Conservation (phyloP, 2,113 vertebrate genomes). For the Aspidoscelis tigris region DNA sequence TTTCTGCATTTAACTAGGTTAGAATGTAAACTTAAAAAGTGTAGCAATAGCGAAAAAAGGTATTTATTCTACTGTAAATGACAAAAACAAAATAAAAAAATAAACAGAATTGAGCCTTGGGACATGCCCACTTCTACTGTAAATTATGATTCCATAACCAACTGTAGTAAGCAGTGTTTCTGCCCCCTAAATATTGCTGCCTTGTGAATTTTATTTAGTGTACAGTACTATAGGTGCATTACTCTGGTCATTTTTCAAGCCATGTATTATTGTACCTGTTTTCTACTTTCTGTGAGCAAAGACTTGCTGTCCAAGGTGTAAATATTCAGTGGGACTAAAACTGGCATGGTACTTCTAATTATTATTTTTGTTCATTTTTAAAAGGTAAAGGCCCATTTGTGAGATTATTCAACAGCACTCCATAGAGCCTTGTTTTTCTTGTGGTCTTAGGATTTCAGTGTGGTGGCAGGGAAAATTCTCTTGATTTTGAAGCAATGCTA, state of each 20-base stretch:
- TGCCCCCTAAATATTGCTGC: conserved; percentile 89
- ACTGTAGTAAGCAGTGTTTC: conserved; percentile 95
- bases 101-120: conserved; percentile 95
- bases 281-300: conserved; percentile 89
- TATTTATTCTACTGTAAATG: conserved; percentile 99
- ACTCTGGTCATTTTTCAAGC: conserved; percentile 85
- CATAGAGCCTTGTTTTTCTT: conserved; percentile 76
- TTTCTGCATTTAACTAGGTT: conserved; percentile 95
- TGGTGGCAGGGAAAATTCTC: conserved; percentile 71
- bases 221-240: conserved; percentile 88
- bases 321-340: conserved; percentile 92
- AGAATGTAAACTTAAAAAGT: conserved; percentile 95
- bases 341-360: conserved; percentile 90
- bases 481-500: conserved; percentile 63
- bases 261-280: conserved; percentile 88
- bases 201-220: conserved; percentile 91
- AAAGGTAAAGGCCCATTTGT: conserved; percentile 74
- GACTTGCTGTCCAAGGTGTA: conserved; percentile 94
- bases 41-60: conserved; percentile 94
- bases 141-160: conserved; percentile 98
- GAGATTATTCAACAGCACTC: conserved; percentile 86
- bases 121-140: conserved; percentile 98
- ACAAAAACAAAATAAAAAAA: conserved; percentile 74
- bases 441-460: conserved; percentile 75
- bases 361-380: conserved; percentile 73